These are phyloP conservation scores for Serranus cabrilla DNA, from an alignment of 2,797 vertebrate genomes.

Conservation along the genomic window DNA sequence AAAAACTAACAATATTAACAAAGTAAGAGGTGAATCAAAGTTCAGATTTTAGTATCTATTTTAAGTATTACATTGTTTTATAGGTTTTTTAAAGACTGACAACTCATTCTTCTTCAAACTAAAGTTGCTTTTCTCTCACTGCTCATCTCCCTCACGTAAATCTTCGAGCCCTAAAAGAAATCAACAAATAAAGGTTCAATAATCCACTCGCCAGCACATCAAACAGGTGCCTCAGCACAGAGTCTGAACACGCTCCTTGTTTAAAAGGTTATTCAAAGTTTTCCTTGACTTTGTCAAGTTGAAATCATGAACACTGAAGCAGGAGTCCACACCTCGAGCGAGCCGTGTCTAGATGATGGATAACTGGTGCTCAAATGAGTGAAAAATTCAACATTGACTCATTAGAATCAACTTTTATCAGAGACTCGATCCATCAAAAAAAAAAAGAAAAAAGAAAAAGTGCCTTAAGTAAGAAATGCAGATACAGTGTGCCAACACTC, in stretches of 20 bases:
- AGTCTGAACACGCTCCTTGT: neutral
- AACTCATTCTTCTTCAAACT: neutral
- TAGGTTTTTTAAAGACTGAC: neutral
- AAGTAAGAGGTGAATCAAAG: neutral
- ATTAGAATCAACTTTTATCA: conserved; percentile 15
- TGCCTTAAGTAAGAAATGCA: neutral
- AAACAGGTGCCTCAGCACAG: neutral
- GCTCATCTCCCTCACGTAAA: neutral
- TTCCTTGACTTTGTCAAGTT: neutral
- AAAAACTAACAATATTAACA: neutral
- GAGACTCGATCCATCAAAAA: neutral
- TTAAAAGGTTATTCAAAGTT: neutral
- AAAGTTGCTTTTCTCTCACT: neutral
- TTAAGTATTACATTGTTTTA: neutral
- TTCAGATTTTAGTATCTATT: neutral
- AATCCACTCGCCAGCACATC: neutral
- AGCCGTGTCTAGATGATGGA: conserved; percentile 11
- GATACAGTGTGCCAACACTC: neutral
- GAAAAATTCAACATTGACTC: conserved; percentile 4
- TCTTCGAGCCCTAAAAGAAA: neutral
- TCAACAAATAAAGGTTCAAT: neutral
- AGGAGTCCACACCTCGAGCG: neutral
- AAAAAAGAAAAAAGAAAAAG: neutral
- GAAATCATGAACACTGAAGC: neutral
- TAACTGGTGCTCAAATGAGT: neutral